Percentiles rank a stretch among this genome's conserved stretches.
Conservation (phyloP, 2,888 invertebrate species). For the Eupsilia transversa region DNA sequence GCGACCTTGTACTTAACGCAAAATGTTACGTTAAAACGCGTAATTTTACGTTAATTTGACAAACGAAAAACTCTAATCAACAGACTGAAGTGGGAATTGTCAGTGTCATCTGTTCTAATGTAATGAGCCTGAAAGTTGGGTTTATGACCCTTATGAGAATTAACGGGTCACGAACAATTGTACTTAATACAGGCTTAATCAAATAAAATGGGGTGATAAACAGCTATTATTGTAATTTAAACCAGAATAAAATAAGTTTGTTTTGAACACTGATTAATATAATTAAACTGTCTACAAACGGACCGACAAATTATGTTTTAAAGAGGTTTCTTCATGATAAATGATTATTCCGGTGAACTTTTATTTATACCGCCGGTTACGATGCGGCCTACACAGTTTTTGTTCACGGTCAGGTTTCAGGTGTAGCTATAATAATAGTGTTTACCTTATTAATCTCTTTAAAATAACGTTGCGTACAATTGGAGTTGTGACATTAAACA, state of each 20-base stretch:
- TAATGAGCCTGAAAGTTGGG: constrained; percentile 55
- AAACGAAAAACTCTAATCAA: constrained; percentile 22
- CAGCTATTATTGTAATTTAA: constrained; percentile 25
- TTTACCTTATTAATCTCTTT: not conserved
- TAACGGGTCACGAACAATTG: constrained; percentile 34
- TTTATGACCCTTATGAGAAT: constrained; percentile 39
- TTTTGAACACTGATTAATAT: constrained; percentile 5
- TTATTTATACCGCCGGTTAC: not conserved
- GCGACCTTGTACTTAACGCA: constrained; percentile 7
- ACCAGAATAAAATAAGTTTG: constrained; percentile 1
- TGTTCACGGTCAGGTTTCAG: not conserved
- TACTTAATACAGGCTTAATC: constrained; percentile 35
- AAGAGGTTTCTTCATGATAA: not conserved
- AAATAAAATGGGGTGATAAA: constrained; percentile 36
- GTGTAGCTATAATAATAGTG: not conserved
- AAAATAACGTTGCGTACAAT: not conserved
- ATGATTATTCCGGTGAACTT: not conserved
- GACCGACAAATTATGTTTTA: not conserved
- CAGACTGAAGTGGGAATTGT: constrained; percentile 17
- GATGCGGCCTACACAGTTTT: too few relatives aligned
- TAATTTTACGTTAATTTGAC: constrained; percentile 12
- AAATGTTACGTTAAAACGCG: constrained; percentile 11
- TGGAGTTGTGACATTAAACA: not conserved
- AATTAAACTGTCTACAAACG: not conserved
- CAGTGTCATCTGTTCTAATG: constrained; percentile 30